These are phyloP conservation scores for Harpalus rufipes DNA, from an alignment of 2,888 invertebrate species.

Conservation along the genomic window DNA sequence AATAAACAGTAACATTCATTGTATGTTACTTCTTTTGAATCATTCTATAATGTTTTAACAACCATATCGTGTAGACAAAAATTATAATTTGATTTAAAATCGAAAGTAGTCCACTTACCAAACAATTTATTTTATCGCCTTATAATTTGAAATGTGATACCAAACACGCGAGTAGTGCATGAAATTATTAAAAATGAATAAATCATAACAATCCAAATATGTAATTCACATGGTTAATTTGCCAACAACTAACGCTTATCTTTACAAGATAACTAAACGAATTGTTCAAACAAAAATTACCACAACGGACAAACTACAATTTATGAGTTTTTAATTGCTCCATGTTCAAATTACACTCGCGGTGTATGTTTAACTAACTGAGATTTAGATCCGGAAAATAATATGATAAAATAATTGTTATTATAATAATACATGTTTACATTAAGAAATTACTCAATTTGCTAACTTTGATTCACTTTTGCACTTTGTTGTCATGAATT, in stretches of 20 bases:
- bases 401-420: not conserved
- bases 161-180: constrained; percentile 15
- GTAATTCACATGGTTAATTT: constrained; percentile 41
- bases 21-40: not conserved
- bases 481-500: not conserved
- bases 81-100: constrained; percentile 14
- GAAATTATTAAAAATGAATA: constrained; percentile 37
- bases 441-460: not conserved
- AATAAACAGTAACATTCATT: not conserved
- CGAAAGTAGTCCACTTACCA: constrained; percentile 22
- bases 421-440: not conserved
- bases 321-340: constrained; percentile 41
- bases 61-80: constrained; percentile 27
- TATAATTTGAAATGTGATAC: constrained; percentile 42
- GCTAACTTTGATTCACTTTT: not conserved
- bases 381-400: constrained; percentile 2
- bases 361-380: not conserved
- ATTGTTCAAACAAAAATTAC: constrained; percentile 44
- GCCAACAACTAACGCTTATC: constrained; percentile 36
- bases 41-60: not conserved
- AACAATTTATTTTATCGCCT: constrained; percentile 31
- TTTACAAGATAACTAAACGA: constrained; percentile 42
- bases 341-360: constrained; percentile 2
- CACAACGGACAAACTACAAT: constrained; percentile 11
- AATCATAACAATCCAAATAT: constrained; percentile 45